Percentiles rank a stretch among this genome's conserved stretches.
Conservation (phyloP, 1,140 invertebrate genomes). For the Bathynomus jamesi region DNA sequence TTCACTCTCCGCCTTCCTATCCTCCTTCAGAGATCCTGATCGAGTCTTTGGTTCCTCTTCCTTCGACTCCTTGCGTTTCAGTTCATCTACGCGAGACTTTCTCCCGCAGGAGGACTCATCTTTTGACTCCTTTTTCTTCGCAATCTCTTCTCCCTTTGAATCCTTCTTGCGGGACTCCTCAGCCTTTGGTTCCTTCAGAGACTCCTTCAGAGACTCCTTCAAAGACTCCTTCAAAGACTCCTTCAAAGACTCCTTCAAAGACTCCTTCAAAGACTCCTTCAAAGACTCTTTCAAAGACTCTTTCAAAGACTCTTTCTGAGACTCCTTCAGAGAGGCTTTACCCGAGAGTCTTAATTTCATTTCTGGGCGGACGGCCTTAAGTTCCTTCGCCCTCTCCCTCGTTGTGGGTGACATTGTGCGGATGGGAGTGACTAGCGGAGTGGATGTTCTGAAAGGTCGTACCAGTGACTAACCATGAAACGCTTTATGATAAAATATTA, state of each 20-base stretch:
- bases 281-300: too few relatives aligned
- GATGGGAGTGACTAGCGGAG: neutral
- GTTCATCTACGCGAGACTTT: slow-evolving; percentile 6
- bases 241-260: neutral
- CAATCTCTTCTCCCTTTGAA: slow-evolving; percentile 5
- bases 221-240: too few relatives aligned
- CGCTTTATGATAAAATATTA: too few relatives aligned
- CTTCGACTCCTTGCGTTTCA: slow-evolving; percentile 4
- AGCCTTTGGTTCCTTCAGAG: neutral
- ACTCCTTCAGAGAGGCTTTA: too few relatives aligned
- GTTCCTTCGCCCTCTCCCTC: neutral
- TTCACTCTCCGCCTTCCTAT: neutral
- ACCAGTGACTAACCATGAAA: too few relatives aligned
- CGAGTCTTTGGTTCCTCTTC: slow-evolving; percentile 14
- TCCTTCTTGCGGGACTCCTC: slow-evolving; percentile 1
- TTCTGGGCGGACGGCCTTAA: neutral
- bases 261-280: too few relatives aligned
- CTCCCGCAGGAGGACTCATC: slow-evolving; percentile 17
- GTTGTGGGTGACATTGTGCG: neutral
- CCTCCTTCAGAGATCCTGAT: slow-evolving; percentile 8
- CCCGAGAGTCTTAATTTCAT: neutral
- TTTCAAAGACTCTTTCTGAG: neutral
- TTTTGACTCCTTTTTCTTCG: slow-evolving; percentile 5
- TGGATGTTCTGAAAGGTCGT: neutral
- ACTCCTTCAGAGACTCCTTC: too few relatives aligned